Base-by-base conservation (phyloP, 2,113 vertebrate genomes). In the Rhinopomastus cyanomelas region DNA sequence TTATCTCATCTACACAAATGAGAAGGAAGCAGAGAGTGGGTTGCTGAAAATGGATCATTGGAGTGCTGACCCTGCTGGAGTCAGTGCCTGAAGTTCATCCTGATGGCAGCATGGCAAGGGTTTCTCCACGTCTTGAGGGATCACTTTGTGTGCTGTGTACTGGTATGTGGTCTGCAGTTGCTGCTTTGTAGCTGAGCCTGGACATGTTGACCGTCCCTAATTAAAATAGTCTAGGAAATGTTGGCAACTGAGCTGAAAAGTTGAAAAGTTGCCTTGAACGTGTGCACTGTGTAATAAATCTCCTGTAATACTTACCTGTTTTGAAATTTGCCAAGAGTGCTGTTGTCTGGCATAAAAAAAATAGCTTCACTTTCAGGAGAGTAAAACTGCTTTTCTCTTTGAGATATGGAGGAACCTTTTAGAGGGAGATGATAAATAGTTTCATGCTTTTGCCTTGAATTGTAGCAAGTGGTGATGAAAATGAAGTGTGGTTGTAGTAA, bases 191-290 rank as follows among this genome's bases (percentile, higher is more conserved):
- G 65, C 56, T 37, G 51, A 51, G 91, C 29, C 93, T 71, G 52
- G 56, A 34, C 7, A 16, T 37, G 56, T 46, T 73, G 46, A 20
- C 55, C 86, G 34, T 21, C 67, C 62, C 55, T 79, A 36, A 80
- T 85, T 80, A 76, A 76, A 87, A 39, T 51, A 34, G 82, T 89
- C 34, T 62, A 80, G 79, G 83, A 91, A 94, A 64, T 27, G 15
- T 34, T 53, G 60, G 21, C 64, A 62, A 30, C n/a, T 66, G 26
- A 53, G 9, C 15, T 67, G 52, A 65, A 57, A 69, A 65, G 5
- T 49, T 52, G 67, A 6, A n/a, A n/a, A n/a, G n/a, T n/a, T n/a
- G n/a, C 57, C 53, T 78, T 32, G 30, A 42, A 29, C 17, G 4
- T n/a, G 16, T 46, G 11, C n/a, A 25, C 21, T 3, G 5, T 23